Base-by-base conservation (phyloP, 1,140 invertebrate species). In the Phymastichus coffea region DNA sequence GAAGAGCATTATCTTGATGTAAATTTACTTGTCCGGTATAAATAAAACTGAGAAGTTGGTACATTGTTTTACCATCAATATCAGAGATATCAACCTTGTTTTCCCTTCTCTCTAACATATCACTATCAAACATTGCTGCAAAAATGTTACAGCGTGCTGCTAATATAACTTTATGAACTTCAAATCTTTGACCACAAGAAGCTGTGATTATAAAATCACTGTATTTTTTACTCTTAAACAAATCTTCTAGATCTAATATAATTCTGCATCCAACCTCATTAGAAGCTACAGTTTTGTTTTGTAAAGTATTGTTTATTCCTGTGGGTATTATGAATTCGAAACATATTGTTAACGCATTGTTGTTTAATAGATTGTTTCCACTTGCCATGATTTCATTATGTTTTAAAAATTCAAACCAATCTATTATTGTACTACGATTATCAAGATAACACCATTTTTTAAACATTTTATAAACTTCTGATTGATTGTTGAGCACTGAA, bases 41-140 rank as follows among this genome's bases (percentile, higher is more conserved):
- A 15, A 62, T 57, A 38, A 38, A 62, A 1, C 38, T 23, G n/a
- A 52, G 25, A 19, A 62, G 25, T 43, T 57, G 28, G 4, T 57
- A 17, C 20, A 62, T 43, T 12, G 41, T 37, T 10, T 57, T n/a
- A 25, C 30, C 33, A 35, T 84, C 81, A 26, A 85, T 77, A 65
- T 86, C 84, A 38, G 73, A 74, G 23, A 86, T 83, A 58, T 81
- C 80, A 2, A 85, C 81, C 47, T 77, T 69, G 64, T 84, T 84
- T 10, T 80, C 71, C 47, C 72, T 67, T 7, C 60, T 76, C 67
- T 86, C 85, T 62, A 80, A 76, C 82, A 86, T 84, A 63, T 84
- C 78, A 70, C 81, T 81, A 63, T 81, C 75, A 75, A 86, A 85
- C 85, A 86, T 86, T n/a, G 83, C 83, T 60, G 77, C 73, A 71